Percentiles rank a stretch among this genome's conserved stretches.
Conservation (phyloP, 2,797 vertebrate species). For the Sebastes cheni region DNA sequence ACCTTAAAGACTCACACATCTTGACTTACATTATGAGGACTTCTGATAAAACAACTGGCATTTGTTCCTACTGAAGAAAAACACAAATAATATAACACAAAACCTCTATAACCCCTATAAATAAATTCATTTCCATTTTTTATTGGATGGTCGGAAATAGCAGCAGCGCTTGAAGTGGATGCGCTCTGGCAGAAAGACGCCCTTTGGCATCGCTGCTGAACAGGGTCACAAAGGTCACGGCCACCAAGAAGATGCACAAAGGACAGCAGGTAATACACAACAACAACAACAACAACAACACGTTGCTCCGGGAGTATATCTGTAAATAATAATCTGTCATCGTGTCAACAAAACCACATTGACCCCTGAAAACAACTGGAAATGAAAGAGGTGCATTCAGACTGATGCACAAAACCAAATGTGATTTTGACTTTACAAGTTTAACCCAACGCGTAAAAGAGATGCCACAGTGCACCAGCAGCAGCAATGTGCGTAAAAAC, state of each 20-base stretch:
- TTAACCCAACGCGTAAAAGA: not conserved
- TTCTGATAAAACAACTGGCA: too few relatives aligned
- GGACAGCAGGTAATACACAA: slow-evolving; percentile 60
- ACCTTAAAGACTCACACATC: too few relatives aligned
- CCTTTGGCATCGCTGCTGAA: slow-evolving; percentile 44
- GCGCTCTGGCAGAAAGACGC: slow-evolving; percentile 49
- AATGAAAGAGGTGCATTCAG: not conserved
- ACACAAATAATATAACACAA: not conserved
- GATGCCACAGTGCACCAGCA: not conserved
- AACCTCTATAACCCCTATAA: not conserved
- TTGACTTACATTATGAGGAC: too few relatives aligned
- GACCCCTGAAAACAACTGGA: not conserved
- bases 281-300: slow-evolving; percentile 23
- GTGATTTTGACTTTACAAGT: slow-evolving; percentile 14
- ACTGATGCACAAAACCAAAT: not conserved
- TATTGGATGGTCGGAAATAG: slow-evolving; percentile 3
- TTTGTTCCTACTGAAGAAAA: too few relatives aligned
- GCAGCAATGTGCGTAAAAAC: not conserved
- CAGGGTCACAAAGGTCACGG: slow-evolving; percentile 66
- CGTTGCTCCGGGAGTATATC: not conserved
- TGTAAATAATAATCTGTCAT: slow-evolving; percentile 43
- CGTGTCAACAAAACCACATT: slow-evolving; percentile 10
- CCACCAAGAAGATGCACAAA: slow-evolving; percentile 56
- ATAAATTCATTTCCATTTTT: slow-evolving; percentile 9
- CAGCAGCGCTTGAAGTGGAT: slow-evolving; percentile 51